A percentile compares a stretch with the other conserved stretches of the same genome.
phyloP scores from a whole-genome alignment of 2,113 vertebrate species.

The Cynoglossus semilaevis region DNA sequence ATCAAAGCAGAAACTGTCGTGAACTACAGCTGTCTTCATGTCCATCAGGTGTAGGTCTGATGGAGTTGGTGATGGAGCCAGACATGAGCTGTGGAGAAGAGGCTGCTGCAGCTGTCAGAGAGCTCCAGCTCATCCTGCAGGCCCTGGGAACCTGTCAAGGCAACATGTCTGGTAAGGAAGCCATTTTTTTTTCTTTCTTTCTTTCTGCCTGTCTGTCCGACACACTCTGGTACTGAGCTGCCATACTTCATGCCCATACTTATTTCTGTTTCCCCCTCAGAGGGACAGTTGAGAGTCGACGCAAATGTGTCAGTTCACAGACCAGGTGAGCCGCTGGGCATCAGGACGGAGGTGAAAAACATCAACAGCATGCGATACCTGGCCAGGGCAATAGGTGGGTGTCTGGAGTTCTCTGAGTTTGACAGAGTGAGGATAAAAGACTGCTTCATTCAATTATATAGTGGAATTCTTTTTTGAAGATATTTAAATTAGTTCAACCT shows the following conservation, averaged over 20 bases:
- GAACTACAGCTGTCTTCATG: slow-evolving; percentile 21
- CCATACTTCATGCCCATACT: slow-evolving; percentile 1
- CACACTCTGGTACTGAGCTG: neutral
- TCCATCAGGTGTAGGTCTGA: slow-evolving; percentile 87
- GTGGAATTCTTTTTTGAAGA: too few relatives aligned
- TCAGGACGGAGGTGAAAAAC: slow-evolving; percentile 96
- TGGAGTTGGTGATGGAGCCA: slow-evolving; percentile 98
- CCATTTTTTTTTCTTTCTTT: slow-evolving; percentile 15
- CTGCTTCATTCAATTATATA: too few relatives aligned
- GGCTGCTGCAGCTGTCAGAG: slow-evolving; percentile 89
- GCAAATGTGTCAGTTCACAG: slow-evolving; percentile 93
- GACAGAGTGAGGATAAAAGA: too few relatives aligned
- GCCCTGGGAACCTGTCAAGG: slow-evolving; percentile 91
- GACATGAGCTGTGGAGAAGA: slow-evolving; percentile 95
- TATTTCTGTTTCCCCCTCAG: slow-evolving; percentile 50
- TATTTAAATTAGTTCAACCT: too few relatives aligned
- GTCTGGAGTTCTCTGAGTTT: too few relatives aligned
- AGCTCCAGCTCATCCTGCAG: slow-evolving; percentile 95
- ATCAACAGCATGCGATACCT: slow-evolving; percentile 92
- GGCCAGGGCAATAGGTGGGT: slow-evolving; percentile 88
- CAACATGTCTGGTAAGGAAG: slow-evolving; percentile 90
- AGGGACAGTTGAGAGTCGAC: slow-evolving; percentile 96
- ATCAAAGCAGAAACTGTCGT: slow-evolving; percentile 4
- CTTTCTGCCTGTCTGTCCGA: neutral
- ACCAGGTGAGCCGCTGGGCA: slow-evolving; percentile 85